Evolutionary conservation across 37 sponge, comb jelly and placozoan species (phyloP).

Genomic region (Dysidea cf. avara): DNA sequence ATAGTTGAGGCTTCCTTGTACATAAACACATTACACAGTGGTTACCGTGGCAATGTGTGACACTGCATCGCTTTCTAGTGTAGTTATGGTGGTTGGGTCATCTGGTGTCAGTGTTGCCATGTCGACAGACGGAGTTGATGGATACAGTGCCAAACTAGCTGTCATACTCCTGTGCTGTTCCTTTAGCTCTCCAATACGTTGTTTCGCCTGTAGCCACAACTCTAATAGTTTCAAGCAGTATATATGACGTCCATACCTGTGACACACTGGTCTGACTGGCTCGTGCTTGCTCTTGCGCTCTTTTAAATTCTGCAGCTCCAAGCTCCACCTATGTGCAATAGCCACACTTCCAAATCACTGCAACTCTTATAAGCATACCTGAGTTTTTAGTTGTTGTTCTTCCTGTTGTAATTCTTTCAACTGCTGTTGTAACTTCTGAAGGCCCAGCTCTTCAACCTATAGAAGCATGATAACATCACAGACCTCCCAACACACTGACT

Average conservation of each 20-base stretch:
- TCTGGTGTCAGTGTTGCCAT: background rate
- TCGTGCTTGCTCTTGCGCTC: constrained; percentile 50
- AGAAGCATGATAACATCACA: constrained; percentile 19
- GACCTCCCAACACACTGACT: too few species aligned
- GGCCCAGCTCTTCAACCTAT: constrained; percentile 55
- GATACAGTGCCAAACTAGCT: constrained; percentile 30
- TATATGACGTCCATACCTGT: too few species aligned
- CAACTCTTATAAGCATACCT: constrained; percentile 2
- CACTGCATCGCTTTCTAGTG: too few species aligned
- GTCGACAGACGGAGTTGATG: constrained; percentile 2
- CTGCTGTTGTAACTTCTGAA: constrained; percentile 41
- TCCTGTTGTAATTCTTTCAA: constrained; percentile 51
- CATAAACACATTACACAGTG: too few species aligned
- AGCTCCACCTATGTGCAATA: constrained; percentile 39
- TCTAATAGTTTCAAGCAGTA: too few species aligned
- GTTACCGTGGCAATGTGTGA: too few species aligned
- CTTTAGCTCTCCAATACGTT: constrained; percentile 36
- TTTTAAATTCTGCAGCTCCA: constrained; percentile 31
- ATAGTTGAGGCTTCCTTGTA: too few species aligned
- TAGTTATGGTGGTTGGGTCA: background rate
- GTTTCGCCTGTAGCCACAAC: constrained; percentile 21
- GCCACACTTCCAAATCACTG: background rate
- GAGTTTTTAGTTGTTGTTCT: constrained; percentile 51
- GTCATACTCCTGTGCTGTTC: constrained; percentile 41
- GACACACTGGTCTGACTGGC: constrained; percentile 13